phyloP scores from a whole-genome alignment of 2,888 invertebrate species.

The Amiota mariae region DNA sequence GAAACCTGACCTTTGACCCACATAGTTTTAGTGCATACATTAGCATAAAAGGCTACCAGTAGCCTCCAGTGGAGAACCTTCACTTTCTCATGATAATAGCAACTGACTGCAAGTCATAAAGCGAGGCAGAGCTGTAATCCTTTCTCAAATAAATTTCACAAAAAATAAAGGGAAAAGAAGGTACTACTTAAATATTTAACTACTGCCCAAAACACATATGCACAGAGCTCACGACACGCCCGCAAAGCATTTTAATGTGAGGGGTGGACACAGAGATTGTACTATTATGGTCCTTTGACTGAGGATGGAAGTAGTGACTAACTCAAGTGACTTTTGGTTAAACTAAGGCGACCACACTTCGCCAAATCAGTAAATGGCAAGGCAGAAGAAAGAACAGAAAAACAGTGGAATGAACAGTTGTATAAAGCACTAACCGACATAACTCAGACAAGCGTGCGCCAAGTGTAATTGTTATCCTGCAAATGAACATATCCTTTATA shows the following conservation, averaged over 20 bases:
- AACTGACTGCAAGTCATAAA: not conserved
- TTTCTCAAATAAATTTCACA: constrained; percentile 35
- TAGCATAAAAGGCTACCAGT: not conserved
- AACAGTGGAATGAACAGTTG: too few relatives aligned
- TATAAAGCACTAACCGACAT: not conserved
- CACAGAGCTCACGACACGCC: constrained; percentile 2
- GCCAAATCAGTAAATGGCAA: not conserved
- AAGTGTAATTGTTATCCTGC: constrained; percentile 27
- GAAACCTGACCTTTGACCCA: constrained; percentile 20
- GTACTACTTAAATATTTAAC: constrained; percentile 60
- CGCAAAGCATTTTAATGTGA: not conserved
- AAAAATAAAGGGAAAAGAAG: constrained; percentile 58
- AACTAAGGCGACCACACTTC: not conserved
- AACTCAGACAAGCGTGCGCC: constrained; percentile 14
- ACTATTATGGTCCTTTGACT: too few relatives aligned
- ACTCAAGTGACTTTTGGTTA: constrained; percentile 31
- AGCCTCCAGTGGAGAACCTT: not conserved
- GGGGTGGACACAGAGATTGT: too few relatives aligned
- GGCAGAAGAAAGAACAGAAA: not conserved
- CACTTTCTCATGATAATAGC: too few relatives aligned
- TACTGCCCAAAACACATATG: constrained; percentile 9
- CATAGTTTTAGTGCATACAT: not conserved
- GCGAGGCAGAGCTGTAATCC: constrained; percentile 33
- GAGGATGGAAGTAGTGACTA: not conserved
- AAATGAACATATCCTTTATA: constrained; percentile 5